These are phyloP conservation scores for Spisula solida DNA, from an alignment of 2,888 invertebrate genomes.

Conservation along the genomic window DNA sequence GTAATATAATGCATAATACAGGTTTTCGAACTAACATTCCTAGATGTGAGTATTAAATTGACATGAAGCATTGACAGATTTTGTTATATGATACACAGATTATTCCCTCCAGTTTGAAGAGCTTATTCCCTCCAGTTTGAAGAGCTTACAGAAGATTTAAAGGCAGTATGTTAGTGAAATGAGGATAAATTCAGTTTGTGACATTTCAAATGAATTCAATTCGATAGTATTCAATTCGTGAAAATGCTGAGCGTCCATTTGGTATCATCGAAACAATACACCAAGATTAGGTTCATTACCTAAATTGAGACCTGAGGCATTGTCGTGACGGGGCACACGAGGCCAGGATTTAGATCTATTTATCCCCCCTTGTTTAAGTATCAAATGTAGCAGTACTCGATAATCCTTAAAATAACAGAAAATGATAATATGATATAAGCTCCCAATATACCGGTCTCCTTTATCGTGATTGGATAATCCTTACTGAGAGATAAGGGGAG, in stretches of 20 bases:
- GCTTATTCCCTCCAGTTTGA: no score
- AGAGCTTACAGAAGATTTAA: no score
- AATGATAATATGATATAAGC: not conserved
- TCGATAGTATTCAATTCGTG: no score
- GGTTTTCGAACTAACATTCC: no score
- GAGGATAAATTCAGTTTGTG: no score
- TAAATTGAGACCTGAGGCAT: not conserved
- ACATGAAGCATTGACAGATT: no score
- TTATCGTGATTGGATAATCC: slow-evolving; percentile 21
- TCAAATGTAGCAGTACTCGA: not conserved
- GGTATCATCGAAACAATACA: not conserved
- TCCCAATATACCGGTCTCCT: not conserved
- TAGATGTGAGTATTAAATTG: no score
- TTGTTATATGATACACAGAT: no score
- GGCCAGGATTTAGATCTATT: not conserved
- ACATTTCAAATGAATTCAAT: no score
- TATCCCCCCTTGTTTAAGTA: not conserved
- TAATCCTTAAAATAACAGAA: slow-evolving; percentile 27
- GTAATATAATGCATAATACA: no score
- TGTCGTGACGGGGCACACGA: not conserved
- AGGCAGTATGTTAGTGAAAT: no score
- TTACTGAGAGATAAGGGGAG: slow-evolving; percentile 33
- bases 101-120: no score
- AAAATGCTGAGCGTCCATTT: not conserved
- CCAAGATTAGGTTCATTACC: not conserved